Evolutionary conservation across 2,888 invertebrate species (phyloP), one percentile per base, ranked within the genome.

Genomic region (Hirtodrosophila trivittata): DNA sequence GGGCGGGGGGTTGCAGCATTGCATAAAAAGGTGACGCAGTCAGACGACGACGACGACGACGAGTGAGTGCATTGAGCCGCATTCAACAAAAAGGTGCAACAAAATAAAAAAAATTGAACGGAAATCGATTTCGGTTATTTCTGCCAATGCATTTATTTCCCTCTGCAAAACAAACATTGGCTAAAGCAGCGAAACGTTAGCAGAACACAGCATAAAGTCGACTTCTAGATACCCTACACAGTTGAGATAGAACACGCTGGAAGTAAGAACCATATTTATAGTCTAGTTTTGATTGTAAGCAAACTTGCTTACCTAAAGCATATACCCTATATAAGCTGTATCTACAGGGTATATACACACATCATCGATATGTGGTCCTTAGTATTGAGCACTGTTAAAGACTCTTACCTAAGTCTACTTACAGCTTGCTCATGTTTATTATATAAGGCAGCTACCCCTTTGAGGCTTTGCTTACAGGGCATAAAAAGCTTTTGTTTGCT

Each of bases 41-140:
- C 43, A 28, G 8, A 25, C 38, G 43, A 0, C 25, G 59, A 2
- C 18, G 18, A 21, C 18, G 18, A 3, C 18, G 18, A 3, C 18
- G 18, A 21, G 18, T 21, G 18, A 76, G 72, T 73, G 73, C 69
- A 78, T 56, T 69, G 68, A 62, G 72, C 63, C 50, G 65, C 69
- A 60, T 51, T 41, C 41, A 45, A 50, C 28, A 21, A 57, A 73
- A 49, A 39, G 62, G 28, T 41, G 25, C 25, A 55, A 68, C 74
- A 64, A 45, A 41, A 39, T 39, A 25, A 49, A 39, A 37, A 55
- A 59, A 43, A 49, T 41, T 41, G 47, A 74, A 60, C 81, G 84
- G 75, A 81, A 80, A 82, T 82, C 77, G 84, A 86, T 86, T 74
- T 80, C 42, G 59, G 63, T 55, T 60, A 59, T 69, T 66, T 66